Base-by-base conservation (phyloP, 2,797 vertebrate species). In the Sparidentex hasta region DNA sequence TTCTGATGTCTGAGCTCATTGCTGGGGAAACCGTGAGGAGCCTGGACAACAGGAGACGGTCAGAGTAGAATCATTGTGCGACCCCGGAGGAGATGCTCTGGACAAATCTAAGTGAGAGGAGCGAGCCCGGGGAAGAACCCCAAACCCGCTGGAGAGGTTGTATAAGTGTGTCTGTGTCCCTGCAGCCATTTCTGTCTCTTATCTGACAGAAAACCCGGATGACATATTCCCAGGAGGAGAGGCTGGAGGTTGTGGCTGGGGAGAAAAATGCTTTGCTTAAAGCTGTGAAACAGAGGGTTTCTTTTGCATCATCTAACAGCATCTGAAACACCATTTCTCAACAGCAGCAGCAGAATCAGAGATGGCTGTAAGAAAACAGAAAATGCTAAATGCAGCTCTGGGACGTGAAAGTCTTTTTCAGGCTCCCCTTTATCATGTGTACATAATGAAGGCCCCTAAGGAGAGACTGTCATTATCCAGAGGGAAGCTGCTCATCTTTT, bases 141-240 rank as follows among this genome's bases (percentile, higher is more conserved):
- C 62, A 43, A 13, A 33, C 46, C 18, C 21, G 17, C 18, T 44
- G 33, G 41, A 21, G 21, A 74, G 18, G 38, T 47, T 47, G 29
- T 9, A 29, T 59, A 25, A 46, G 11, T 50, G 44, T 50, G 33
- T 33, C 33, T 33, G 33, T 33, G 33, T 57, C 59, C 29, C 1
- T 0, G 12, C 33, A 13, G 62, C 29, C 54, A 50, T 65, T 29
- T 38, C 16, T 74, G n/a, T 43, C 21, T 52, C 33, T 66, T 29
- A 43, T 54, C 57, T 38, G 56, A 75, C 14, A 23, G 48, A 25
- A 61, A 67, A 23, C 20, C 20, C 33, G 38, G 50, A 48, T 65
- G 44, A 16, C 14, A 5, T 5, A 13, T 56, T 50, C 23, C 27
- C 38, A 59, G 54, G 54, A 54, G 46, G 59, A 50, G 33, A 33